Evolutionary conservation across 1,140 invertebrate genomes (phyloP), one percentile per base, ranked within the genome.

Genomic region (Drosophila ironensis): DNA sequence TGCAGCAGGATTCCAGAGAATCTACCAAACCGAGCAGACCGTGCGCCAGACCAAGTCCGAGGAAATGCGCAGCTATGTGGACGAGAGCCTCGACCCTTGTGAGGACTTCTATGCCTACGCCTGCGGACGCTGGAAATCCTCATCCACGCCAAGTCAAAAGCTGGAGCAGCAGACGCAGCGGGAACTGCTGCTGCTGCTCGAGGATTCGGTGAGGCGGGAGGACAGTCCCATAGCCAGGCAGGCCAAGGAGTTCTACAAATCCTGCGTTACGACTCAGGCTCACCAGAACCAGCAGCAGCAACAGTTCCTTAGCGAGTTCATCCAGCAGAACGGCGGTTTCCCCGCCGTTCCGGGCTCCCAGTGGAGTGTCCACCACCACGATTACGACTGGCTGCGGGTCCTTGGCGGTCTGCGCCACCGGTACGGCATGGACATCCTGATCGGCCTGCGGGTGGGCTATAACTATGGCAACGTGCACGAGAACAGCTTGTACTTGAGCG

Each of bases 381-480:
- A 73, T 17, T 89, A 89, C 78, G 93, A 97, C 87, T 94, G 96
- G 92, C 90, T 96, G 2, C 91, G 93, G 28, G 89, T 97, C 11
- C 92, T 96, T 66, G 95, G 94, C 0, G 92, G 93, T 41, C 88
- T 98, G 5, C 91, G 95, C 30, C 90, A 50, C 2, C 27, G 95
- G 1, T 96, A 94, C 74, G 97, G 97, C 87, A 96, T 96, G 72
- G 95, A 96, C 63, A 94, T 90, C 0, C 59, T 97, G 1, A 93
- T 97, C 52, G 93, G 95, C 0, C 92, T 96, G 74, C 96, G 94
- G 92, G 93, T 98, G 22, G 95, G 94, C 11, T 94, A 96, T 3
- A 96, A 98, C 87, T 95, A 97, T 33, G 96, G 94, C 73, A 96
- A 97, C 88, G 96, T 96, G 1, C 93, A 95, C 63, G 92, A 94